These are phyloP conservation scores for Montipora sp. DNA, from an alignment of 64 coral and sea anemone species.

Conservation along the genomic window DNA sequence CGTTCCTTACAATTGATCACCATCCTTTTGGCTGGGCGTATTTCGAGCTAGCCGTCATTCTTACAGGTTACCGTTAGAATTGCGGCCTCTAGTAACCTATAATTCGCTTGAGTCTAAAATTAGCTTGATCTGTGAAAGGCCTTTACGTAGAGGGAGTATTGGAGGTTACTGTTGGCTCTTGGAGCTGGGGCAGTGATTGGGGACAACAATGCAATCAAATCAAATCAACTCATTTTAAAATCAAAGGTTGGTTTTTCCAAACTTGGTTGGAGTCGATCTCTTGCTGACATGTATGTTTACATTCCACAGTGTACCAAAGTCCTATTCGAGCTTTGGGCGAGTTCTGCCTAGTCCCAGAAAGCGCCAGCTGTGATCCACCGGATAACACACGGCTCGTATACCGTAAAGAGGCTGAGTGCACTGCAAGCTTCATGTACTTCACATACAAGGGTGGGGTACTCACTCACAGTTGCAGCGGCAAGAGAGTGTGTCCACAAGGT, in stretches of 20 bases:
- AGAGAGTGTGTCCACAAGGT: constrained; percentile 62
- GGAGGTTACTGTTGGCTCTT: no score
- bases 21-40: no score
- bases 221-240: not conserved
- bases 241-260: not conserved
- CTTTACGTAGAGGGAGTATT: no score
- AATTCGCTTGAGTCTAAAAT: no score
- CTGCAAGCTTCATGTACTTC: constrained; percentile 48
- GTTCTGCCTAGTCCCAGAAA: constrained; percentile 37
- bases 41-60: no score
- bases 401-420: not conserved
- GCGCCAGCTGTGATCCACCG: constrained; percentile 12
- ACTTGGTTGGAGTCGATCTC: not conserved
- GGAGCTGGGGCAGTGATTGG: no score
- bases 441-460: constrained; percentile 8
- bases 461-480: constrained; percentile 45
- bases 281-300: not conserved
- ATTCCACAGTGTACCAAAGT: constrained; percentile 17
- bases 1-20: no score
- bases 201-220: no score
- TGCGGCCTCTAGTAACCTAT: no score
- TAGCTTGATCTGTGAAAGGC: no score
- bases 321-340: constrained; percentile 1
- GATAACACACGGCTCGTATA: constrained; percentile 49
- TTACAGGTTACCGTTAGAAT: no score